Evolutionary conservation across 2,113 vertebrate genomes (phyloP).

Genomic region (Maylandia zebra): DNA sequence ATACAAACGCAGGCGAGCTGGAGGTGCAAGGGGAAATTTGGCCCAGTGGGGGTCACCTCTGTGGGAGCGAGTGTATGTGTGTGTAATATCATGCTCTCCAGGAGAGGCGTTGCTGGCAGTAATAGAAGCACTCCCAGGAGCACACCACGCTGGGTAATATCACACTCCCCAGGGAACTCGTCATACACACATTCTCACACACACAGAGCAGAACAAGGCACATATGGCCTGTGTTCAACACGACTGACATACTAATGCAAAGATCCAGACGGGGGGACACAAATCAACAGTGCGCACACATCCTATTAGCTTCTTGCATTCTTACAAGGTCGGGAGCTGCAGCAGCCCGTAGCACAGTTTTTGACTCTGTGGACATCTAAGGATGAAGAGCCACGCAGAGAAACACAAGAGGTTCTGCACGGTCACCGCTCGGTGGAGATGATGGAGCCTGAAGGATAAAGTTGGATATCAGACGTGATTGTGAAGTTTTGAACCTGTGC

Average conservation of each 20-base stretch:
- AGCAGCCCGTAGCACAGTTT: background rate
- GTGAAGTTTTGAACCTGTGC: background rate
- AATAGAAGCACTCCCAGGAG: conserved; percentile 66
- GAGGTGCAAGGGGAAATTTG: conserved; percentile 56
- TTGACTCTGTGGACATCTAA: background rate
- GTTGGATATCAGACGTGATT: background rate
- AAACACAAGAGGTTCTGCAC: background rate
- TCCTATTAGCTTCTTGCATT: background rate
- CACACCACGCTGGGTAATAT: conserved; percentile 67
- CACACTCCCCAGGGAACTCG: conserved; percentile 63
- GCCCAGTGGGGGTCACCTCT: conserved; percentile 64
- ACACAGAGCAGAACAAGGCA: background rate
- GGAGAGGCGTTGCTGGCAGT: conserved; percentile 68
- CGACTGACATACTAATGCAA: conserved; percentile 33
- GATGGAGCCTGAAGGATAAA: background rate
- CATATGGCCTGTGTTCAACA: conserved; percentile 48
- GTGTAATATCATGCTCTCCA: conserved; percentile 68
- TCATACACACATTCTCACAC: conserved; percentile 16
- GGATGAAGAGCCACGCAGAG: background rate
- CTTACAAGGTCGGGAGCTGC: background rate
- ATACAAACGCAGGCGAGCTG: background rate
- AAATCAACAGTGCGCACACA: conserved; percentile 18
- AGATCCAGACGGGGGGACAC: background rate
- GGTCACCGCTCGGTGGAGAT: background rate
- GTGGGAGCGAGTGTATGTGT: conserved; percentile 57